A percentile compares a stretch with the other conserved stretches of the same genome.
phyloP scores from a whole-genome alignment of 1,140 invertebrate species.

The Pseudomyrmex flavicornis region DNA sequence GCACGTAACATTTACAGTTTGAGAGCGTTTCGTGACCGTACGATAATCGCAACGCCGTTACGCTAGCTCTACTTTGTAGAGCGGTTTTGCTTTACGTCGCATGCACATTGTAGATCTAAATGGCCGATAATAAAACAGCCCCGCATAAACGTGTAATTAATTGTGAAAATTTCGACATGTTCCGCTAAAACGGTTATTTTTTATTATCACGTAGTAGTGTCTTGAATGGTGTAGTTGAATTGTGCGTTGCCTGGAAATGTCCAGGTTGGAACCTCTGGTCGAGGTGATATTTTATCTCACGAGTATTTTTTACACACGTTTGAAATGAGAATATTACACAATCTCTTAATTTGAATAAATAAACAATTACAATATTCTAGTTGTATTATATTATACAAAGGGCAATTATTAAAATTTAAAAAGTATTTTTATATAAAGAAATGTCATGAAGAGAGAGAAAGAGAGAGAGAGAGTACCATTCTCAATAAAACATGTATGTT shows the following conservation, averaged over 20 bases:
- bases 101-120: conserved; percentile 58
- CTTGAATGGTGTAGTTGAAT: no score
- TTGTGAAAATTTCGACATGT: conserved; percentile 40
- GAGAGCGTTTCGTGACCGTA: conserved; percentile 48
- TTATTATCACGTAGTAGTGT: no score
- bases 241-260: no score
- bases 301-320: no score
- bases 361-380: not conserved
- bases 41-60: conserved; percentile 50
- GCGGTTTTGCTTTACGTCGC: conserved; percentile 39
- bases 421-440: not conserved
- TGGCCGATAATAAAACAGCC: conserved; percentile 36
- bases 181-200: conserved; percentile 12
- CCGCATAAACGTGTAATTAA: conserved; percentile 42
- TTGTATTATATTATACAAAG: not conserved
- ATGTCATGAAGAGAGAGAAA: not conserved
- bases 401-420: not conserved
- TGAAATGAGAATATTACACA: no score
- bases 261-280: no score
- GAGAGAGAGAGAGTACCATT: not conserved
- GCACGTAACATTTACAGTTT: conserved; percentile 28
- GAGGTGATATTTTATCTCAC: no score
- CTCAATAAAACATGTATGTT: not conserved
- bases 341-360: not conserved
- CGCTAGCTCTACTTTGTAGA: conserved; percentile 47